These are phyloP conservation scores for Bovichtus diacanthus DNA, from an alignment of 2,797 vertebrate species.

Conservation along the genomic window DNA sequence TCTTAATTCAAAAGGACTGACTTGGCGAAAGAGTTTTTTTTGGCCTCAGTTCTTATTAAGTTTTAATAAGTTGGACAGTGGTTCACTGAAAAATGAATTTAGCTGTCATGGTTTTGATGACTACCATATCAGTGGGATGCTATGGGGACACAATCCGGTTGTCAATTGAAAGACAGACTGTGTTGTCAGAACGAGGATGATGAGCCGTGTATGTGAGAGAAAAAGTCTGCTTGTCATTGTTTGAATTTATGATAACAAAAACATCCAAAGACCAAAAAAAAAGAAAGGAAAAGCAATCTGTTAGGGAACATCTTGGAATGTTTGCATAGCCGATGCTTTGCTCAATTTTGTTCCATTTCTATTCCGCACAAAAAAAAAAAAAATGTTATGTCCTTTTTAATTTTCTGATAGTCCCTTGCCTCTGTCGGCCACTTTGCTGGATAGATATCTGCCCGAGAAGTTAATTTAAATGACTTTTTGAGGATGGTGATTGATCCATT, in stretches of 20 bases:
- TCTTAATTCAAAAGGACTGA: conserved; percentile 63
- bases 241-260: conserved; percentile 56
- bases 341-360: conserved; percentile 70
- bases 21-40: conserved; percentile 48
- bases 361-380: conserved; percentile 65
- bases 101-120: conserved; percentile 58
- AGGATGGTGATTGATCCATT: conserved; percentile 76
- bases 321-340: conserved; percentile 51
- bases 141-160: conserved; percentile 37
- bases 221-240: conserved; percentile 40
- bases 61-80: conserved; percentile 60
- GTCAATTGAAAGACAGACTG: conserved; percentile 34
- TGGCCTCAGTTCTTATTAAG: conserved; percentile 56
- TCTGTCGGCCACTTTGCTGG: conserved; percentile 70
- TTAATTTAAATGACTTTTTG: conserved; percentile 82
- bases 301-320: conserved; percentile 64
- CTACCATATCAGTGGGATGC: conserved; percentile 39
- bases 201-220: conserved; percentile 21
- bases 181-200: conserved; percentile 38
- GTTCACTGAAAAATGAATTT: conserved; percentile 67
- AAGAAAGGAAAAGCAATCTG: conserved; percentile 60
- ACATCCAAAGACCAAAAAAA: conserved; percentile 47
- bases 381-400: conserved; percentile 71
- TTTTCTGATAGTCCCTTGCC: conserved; percentile 79
- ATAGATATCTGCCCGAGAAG: conserved; percentile 78